Evolutionary conservation across 2,888 invertebrate genomes (phyloP), one percentile per base, ranked within the genome.

Genomic region (Spisula solida): DNA sequence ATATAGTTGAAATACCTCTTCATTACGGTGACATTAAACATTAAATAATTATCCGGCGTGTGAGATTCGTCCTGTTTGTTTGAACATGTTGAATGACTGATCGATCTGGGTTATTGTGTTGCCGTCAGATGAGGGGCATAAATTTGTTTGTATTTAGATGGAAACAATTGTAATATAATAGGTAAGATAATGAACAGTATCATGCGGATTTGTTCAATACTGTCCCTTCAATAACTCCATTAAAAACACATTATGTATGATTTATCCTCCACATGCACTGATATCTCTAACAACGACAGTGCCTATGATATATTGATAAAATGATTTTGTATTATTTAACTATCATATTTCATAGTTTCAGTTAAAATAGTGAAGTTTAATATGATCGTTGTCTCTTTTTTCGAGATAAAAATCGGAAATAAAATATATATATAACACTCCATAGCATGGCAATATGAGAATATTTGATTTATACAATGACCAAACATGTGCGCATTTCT

Each of bases 111-210:
- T 66, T 10, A 66, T 25, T 66, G 60, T 66, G 25, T 66, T 25
- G n/a, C 47, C 6, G n/a, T 16, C n/a, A n/a, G 14, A 56, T 6
- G 12, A 25, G n/a, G 60, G 60, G 60, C 60, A n/a, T 66, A n/a
- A 4, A 66, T 66, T 75, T 75, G 75, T 75, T 75, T 75, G 34
- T 16, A 75, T 75, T 75, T 75, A 31, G 5, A 5, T 75, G 18
- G 34, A 34, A 75, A 75, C 75, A 34, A 34, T 75, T 75, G 75
- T 34, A 75, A 75, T 34, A 75, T 75, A 18, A 75, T 75, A 31
- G 29, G 31, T 10, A 18, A 34, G 16, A 75, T 75, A 75, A 75
- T 75, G 75, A 75, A 75, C 34, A 75, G 75, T 34, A 14, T 25
- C 34, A 16, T 31, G 34, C 18, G 18, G 75, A 25, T 34, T 34